Base-by-base conservation (phyloP, 92 coral and sea anemone genomes). In the Epizoanthus illoricatus region DNA sequence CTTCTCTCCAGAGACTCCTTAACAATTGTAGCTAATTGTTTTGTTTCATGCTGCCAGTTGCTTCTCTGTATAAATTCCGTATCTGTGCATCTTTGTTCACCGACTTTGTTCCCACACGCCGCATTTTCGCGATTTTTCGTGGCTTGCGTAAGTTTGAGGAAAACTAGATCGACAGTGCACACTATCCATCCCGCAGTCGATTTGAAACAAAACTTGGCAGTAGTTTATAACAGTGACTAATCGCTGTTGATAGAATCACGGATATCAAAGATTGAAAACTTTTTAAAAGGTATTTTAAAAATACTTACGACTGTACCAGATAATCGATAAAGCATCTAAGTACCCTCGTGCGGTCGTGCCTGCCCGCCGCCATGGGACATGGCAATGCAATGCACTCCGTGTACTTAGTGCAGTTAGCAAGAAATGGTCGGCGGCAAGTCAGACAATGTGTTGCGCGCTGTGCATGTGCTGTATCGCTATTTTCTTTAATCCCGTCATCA, bases 201-300 rank as follows among this genome's bases (percentile, higher is more conserved):
- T n/a, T 60, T 45, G 23, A 24, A 60, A 61, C 33, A 61, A 56
- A 33, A 54, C 39, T 16, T 41, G 81, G n/a, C 58, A 40, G 70
- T 47, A 43, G 61, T 42, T 7, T 56, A 39, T 75, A 75, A 60
- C 81, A 75, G 81, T 67, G 61, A 78, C 72, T 62, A 78, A 60
- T 59, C 19, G 49, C 65, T 58, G 52, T 45, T 75, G 33, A 59
- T 28, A 18, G 0, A 73, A 73, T 18, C 56, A 49, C 19, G 15
- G 80, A 56, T 11, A 19, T 54, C 6, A 28, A 41, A 13, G 82
- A 63, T 20, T 63, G 71, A 19, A 62, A 41, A 61, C 66, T 10
- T 62, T 76, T 76, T 43, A 61, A 20, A 39, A 61, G 59, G 70
- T 43, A 62, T 42, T 61, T 28, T 28, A 28, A 28, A 78, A 17